Evolutionary conservation across 2,888 invertebrate species (phyloP).

Genomic region (Meliscaeva auricollis): DNA sequence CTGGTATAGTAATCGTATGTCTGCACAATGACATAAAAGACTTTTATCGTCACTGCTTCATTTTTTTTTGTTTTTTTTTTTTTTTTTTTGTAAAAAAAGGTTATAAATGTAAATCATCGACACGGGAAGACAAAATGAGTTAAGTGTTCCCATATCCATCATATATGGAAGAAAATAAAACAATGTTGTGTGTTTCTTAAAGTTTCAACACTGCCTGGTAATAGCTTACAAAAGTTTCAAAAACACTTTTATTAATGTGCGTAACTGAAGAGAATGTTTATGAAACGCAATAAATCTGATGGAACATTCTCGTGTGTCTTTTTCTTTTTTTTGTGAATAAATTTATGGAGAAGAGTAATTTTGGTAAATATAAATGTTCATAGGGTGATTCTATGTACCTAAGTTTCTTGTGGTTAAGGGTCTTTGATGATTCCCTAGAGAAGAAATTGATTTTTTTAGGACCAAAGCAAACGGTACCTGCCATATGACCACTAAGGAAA

Average conservation of each 20-base stretch:
- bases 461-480: too few relatives aligned
- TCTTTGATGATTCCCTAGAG: too few relatives aligned
- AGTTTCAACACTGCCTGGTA: not conserved
- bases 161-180: not conserved
- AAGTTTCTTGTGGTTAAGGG: too few relatives aligned
- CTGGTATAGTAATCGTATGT: constrained; percentile 14
- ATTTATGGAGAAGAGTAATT: constrained; percentile 29
- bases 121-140: constrained; percentile 8
- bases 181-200: constrained; percentile 3
- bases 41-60: not conserved
- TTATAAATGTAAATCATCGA: not conserved
- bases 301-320: constrained; percentile 36
- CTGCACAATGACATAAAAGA: constrained; percentile 33
- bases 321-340: not conserved
- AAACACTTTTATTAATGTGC: constrained; percentile 18
- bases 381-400: not conserved
- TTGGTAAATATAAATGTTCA: not conserved
- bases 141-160: constrained; percentile 27
- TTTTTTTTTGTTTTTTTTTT: not conserved
- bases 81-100: not conserved
- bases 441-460: too few relatives aligned
- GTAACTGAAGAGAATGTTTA: constrained; percentile 49
- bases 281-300: constrained; percentile 58
- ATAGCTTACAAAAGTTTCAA: constrained; percentile 30
- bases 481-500: too few relatives aligned